phyloP scores from a whole-genome alignment of 2,797 vertebrate species.

The Sitta carolinensis region DNA sequence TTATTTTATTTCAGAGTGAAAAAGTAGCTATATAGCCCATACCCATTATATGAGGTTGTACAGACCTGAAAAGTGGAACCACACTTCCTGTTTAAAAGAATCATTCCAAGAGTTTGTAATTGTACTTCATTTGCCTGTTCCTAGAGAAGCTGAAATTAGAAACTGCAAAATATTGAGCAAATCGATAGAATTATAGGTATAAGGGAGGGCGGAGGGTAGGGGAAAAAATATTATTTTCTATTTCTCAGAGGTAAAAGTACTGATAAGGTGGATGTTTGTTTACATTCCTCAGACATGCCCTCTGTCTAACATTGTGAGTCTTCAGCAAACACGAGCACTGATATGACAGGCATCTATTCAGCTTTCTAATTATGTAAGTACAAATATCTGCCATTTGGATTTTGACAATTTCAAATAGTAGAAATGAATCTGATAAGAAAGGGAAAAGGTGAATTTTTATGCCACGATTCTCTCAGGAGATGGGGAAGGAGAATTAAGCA shows the following conservation, averaged over 20 bases:
- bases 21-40: background rate
- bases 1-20: background rate
- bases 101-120: background rate
- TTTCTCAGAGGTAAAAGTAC: slow-evolving; percentile 13
- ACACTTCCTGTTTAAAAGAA: background rate
- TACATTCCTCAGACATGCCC: slow-evolving; percentile 32
- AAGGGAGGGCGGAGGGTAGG: background rate
- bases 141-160: background rate
- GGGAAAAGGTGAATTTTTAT: background rate
- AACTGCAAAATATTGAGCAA: background rate
- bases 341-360: background rate
- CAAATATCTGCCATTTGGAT: background rate
- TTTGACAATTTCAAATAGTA: slow-evolving; percentile 3
- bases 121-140: background rate
- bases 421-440: background rate
- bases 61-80: background rate
- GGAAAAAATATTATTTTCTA: background rate
- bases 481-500: background rate
- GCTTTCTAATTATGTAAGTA: slow-evolving; percentile 18
- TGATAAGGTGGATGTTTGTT: slow-evolving; percentile 28
- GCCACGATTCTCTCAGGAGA: background rate
- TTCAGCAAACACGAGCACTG: background rate
- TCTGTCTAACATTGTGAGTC: slow-evolving; percentile 12
- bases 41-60: background rate
- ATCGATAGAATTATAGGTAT: background rate